These are phyloP conservation scores for Microcebus griseorufus DNA, from an alignment of 2,113 vertebrate species.

Conservation along the genomic window DNA sequence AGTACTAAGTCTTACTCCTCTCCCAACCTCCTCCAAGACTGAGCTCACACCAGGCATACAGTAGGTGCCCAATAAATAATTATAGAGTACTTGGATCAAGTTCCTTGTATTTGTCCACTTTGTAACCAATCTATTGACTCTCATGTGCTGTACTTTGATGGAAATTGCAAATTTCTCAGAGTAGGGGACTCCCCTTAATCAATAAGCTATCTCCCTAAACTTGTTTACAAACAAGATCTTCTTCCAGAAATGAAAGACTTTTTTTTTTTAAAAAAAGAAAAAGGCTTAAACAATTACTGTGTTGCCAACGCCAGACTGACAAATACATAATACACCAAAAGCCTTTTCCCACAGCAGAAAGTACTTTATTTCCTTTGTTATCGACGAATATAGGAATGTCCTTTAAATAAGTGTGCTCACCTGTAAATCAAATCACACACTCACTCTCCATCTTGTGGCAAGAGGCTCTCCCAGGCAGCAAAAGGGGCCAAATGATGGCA, in stretches of 20 bases:
- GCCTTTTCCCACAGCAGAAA: slow-evolving; percentile 43
- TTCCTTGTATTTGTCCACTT: background rate
- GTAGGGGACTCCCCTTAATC: background rate
- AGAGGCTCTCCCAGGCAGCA: slow-evolving; percentile 58
- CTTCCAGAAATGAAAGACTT: slow-evolving; percentile 30
- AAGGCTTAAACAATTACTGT: background rate
- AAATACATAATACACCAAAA: background rate
- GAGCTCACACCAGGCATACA: background rate
- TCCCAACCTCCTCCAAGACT: background rate
- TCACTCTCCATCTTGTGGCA: slow-evolving; percentile 45
- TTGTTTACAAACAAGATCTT: background rate
- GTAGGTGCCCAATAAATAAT: background rate
- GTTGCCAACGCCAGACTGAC: background rate
- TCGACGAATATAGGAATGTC: background rate
- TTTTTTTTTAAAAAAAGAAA: background rate
- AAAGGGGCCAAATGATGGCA: slow-evolving; percentile 36
- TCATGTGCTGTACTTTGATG: background rate
- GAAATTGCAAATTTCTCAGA: background rate
- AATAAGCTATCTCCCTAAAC: background rate
- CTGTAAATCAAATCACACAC: slow-evolving; percentile 60
- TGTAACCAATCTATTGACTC: too few species aligned
- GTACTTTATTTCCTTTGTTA: slow-evolving; percentile 55
- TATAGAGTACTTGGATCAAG: background rate
- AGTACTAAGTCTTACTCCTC: background rate
- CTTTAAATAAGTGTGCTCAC: slow-evolving; percentile 67